Base-by-base conservation (phyloP, 2,113 vertebrate genomes). In the Colossoma macropomum region DNA sequence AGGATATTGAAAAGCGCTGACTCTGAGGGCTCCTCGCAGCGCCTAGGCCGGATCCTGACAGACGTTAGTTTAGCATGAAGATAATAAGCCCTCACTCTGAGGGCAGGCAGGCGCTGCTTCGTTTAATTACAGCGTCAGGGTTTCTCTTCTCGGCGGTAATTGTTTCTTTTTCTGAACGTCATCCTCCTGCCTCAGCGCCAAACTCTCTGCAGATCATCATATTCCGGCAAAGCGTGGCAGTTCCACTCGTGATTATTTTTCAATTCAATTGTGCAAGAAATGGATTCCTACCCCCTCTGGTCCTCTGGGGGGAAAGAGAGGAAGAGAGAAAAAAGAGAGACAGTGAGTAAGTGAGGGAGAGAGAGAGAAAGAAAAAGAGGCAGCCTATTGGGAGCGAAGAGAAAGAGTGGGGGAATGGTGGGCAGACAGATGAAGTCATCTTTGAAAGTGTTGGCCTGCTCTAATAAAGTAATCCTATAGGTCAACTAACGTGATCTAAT, bases 51-150 rank as follows among this genome's bases (percentile, higher is more conserved):
- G 41, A 74, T 65, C 59, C 52, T 59, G 79, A 86, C 71, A 32
- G 72, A 75, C 82, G n/a, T 60, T 65, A 80, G 77, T 78, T 81
- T 79, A 77, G 76, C 77, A 45, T 56, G 70, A 79, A 79, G 69
- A 84, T 84, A 80, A 86, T 80, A 85, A 85, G 76, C 34, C 45
- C 34, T 73, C 52, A 60, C 66, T 79, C 28, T 6, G 71, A 79
- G 80, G 52, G 71, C 81, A 79, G 27, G 81, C 74, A 81, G 70
- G 75, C 65, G 75, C 69, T 56, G 79, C 59, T 83, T 79, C 59
- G 79, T 81, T 86, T 91, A 86, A 90, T 89, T 87, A 87, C 76
- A 84, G 59, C 65, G 0, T 56, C 77, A 75, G 81, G 62, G 75
- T 77, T 85, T 83, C 74, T 84, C 65, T 86, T 62, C 79, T 56